These are phyloP conservation scores for Drosophila punjabiensis DNA, from an alignment of 1,140 invertebrate genomes.

Conservation along the genomic window DNA sequence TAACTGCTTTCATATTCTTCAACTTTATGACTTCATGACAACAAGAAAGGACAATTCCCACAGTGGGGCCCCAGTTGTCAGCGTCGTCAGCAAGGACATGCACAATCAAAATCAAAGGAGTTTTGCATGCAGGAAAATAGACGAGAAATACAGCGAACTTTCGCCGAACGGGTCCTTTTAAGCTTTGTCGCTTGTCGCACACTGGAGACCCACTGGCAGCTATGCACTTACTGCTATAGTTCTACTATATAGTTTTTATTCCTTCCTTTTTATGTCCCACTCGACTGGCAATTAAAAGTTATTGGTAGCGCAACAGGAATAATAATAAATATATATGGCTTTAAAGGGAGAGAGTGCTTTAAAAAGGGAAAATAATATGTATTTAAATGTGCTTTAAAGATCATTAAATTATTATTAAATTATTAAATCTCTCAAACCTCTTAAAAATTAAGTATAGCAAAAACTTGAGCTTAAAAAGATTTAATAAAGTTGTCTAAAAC, in stretches of 20 bases:
- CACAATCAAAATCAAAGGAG: slow-evolving; percentile 60
- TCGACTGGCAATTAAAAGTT: slow-evolving; percentile 66
- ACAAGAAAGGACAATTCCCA: slow-evolving; percentile 45
- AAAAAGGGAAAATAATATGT: neutral
- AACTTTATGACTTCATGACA: slow-evolving; percentile 28
- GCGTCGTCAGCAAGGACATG: slow-evolving; percentile 20
- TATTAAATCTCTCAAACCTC: too few species aligned
- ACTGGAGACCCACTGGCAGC: slow-evolving; percentile 57
- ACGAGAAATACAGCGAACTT: slow-evolving; percentile 7
- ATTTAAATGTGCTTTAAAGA: neutral
- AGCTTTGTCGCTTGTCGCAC: slow-evolving; percentile 62
- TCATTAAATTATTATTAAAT: neutral
- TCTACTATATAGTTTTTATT: neutral
- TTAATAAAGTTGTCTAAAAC: neutral
- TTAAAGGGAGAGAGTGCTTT: neutral
- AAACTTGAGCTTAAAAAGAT: neutral
- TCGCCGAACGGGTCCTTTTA: slow-evolving; percentile 54
- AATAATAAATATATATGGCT: neutral
- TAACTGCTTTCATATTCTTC: slow-evolving; percentile 3
- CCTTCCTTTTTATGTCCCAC: slow-evolving; percentile 1
- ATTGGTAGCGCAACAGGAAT: slow-evolving; percentile 44
- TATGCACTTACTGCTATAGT: slow-evolving; percentile 35
- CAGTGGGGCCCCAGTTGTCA: slow-evolving; percentile 29
- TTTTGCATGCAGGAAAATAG: slow-evolving; percentile 28
- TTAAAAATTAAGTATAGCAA: neutral